These are phyloP conservation scores for Ascidia mentula DNA, from an alignment of 23 tunicate species.

Conservation along the genomic window DNA sequence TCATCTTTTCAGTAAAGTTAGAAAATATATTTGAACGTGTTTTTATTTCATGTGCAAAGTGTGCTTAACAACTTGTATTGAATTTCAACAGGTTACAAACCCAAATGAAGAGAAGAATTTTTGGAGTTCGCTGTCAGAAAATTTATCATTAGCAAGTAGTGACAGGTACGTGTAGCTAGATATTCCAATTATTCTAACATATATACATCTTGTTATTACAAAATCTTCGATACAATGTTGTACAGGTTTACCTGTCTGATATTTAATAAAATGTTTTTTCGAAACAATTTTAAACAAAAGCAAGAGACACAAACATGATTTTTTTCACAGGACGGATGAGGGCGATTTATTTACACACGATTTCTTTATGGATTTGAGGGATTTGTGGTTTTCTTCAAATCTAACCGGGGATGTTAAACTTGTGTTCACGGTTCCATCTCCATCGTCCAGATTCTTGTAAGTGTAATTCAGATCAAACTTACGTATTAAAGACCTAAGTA, in stretches of 20 bases:
- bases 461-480: background rate
- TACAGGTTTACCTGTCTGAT: too few relatives aligned
- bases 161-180: too few relatives aligned
- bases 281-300: too few relatives aligned
- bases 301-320: too few relatives aligned
- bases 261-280: too few relatives aligned
- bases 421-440: background rate
- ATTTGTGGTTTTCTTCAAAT: conserved; percentile 39
- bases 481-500: too few relatives aligned
- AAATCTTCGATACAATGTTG: too few relatives aligned
- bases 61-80: too few relatives aligned
- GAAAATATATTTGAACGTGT: background rate
- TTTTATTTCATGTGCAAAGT: background rate
- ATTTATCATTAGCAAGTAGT: background rate
- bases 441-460: background rate
- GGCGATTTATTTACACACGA: conserved; percentile 11
- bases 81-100: background rate
- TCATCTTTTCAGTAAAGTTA: background rate
- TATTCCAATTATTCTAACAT: too few relatives aligned
- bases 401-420: conserved; percentile 33
- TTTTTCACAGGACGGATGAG: background rate
- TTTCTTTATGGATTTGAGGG: conserved; percentile 29
- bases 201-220: too few relatives aligned
- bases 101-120: background rate
- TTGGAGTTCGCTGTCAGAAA: background rate